Base-by-base conservation (phyloP, 2,888 invertebrate genomes). In the Caenorhabditis sp. region DNA sequence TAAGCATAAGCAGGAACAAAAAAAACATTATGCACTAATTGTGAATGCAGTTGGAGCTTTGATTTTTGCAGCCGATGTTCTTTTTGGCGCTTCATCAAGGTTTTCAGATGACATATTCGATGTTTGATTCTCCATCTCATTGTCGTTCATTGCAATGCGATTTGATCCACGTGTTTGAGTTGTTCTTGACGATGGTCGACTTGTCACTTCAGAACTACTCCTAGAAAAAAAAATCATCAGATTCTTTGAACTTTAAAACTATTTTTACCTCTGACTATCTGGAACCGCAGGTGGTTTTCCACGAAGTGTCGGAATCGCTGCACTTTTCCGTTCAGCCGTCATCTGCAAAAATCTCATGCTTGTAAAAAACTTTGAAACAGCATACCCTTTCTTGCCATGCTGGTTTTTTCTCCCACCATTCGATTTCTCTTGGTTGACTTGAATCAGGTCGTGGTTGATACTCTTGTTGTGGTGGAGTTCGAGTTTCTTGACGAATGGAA, bases 371-470 rank as follows among this genome's bases (percentile, higher is more conserved):
- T 12, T 26, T 3, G n/a, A 27, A 4, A n/a, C n/a, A 38, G 14
- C 17, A 36, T 23, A 76, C 77, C 76, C 69, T 70, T 25, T 77
- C 67, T 60, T 77, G 70, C 76, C 76, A 77, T 14, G 73, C 68
- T 1, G 78, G 77, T 49, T 81, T 81, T 68, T 80, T 82, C 66
- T 83, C 81, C 83, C 83, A 83, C 83, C 83, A 83, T 54, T 83
- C 82, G 12, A 71, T 36, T 67, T 72, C 60, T 60, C 74, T 36
- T 49, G 74, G 76, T 27, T 67, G 65, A 21, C 61, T 62, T 14
- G 73, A 71, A 71, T 76, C 75, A 23, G 68, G 68, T 58, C 76
- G 63, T 26, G 56, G 26, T 49, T 43, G 25, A 17, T 17, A 20
- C 10, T 8, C 17, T 27, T 62, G 23, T 52, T 56, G 26, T 8